Percentiles rank a stretch among this genome's conserved stretches.
Evolutionary conservation across 2,113 vertebrate species (phyloP).

Genomic region (Petrocephalus zakoni): DNA sequence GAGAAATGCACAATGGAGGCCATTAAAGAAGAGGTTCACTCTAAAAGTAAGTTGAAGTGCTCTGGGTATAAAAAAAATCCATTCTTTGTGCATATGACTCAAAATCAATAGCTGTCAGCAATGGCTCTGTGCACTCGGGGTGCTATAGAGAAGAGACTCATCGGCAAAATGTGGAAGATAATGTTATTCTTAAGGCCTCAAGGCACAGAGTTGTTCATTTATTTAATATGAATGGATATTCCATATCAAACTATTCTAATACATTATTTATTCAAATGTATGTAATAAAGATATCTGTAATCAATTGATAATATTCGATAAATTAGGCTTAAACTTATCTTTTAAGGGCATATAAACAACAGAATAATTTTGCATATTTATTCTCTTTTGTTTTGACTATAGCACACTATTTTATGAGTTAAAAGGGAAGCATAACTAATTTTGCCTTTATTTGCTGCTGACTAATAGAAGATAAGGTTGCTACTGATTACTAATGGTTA

Average conservation of each 20-base stretch:
- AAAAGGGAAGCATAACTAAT: not conserved
- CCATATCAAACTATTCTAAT: not conserved
- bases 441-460: not conserved
- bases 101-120: constrained; percentile 2
- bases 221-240: not conserved
- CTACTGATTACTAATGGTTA: not conserved
- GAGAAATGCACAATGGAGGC: not conserved
- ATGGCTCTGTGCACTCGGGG: not conserved
- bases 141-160: not conserved
- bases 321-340: not conserved
- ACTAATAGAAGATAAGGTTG: not conserved
- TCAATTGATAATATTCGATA: not conserved
- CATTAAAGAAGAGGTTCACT: not conserved
- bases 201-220: not conserved
- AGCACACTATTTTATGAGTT: not conserved
- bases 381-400: not conserved
- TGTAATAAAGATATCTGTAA: not conserved
- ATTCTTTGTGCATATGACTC: not conserved
- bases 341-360: not conserved
- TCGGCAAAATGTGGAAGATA: not conserved
- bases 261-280: not conserved
- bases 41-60: not conserved
- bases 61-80: not conserved
- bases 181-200: not conserved
- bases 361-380: not conserved